Evolutionary conservation across 2,888 invertebrate genomes (phyloP), one percentile per base, ranked within the genome.

Genomic region (Acleris emargana): DNA sequence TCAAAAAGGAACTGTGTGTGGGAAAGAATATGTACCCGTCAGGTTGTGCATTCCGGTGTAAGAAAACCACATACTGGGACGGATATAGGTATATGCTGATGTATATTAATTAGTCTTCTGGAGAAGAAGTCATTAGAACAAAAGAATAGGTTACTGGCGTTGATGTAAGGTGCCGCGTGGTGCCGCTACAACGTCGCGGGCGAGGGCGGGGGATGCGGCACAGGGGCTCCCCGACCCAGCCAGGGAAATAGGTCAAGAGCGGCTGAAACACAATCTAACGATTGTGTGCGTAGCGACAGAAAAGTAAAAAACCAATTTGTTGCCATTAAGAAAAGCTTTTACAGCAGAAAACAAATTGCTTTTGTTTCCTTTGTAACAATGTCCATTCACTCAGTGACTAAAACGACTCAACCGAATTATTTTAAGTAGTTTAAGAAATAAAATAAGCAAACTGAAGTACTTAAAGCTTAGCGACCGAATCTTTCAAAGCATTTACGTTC

Each of bases 201-300:
- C 13, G 28, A 16, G 38, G 51, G 62, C n/a, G 18, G 22, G 9
- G 59, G 28, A 22, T 58, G 58, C 53, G 38, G 20, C 32, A 32
- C 20, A 17, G 42, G 53, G 42, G 25, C 52, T 43, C 58, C 38
- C 52, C 43, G 16, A 53, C 25, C 52, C 43, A 17, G 58, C 4
- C 38, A 22, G 13, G 47, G 38, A 63, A 58, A 52, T 58, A 64
- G 63, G 63, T 64, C 53, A 64, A 64, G 63, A 52, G 45, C 58
- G 58, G 4, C 51, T 47, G 53, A 22, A 38, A 43, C 28, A 57
- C 16, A 54, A 38, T 42, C 18, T 18, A 13, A 17, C n/a, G 7
- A 49, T 20, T 16, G n/a, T 47, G 32, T 54, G 11, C 42, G 18
- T 18, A 53, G 32, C 5, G 28, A 52, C 9, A 32, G 28, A 13